phyloP scores from a whole-genome alignment of 2,113 vertebrate species.

The Gymnarchus niloticus region DNA sequence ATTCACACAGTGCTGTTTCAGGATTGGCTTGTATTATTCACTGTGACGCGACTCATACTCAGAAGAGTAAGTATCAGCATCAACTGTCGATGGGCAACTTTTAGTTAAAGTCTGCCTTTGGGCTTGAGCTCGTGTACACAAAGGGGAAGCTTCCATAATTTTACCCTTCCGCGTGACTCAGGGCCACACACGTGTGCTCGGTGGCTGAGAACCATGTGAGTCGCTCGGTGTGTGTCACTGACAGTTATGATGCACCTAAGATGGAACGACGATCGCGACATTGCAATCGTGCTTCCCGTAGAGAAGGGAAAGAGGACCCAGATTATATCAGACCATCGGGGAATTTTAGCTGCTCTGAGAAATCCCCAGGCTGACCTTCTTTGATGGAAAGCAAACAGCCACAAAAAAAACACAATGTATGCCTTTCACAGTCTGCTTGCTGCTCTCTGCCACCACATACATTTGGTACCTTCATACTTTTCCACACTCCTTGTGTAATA shows the following conservation, averaged over 20 bases:
- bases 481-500: not conserved
- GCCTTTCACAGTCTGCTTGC: not conserved
- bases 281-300: no score
- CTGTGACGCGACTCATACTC: not conserved
- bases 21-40: not conserved
- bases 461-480: not conserved
- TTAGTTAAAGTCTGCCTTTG: no score
- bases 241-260: no score
- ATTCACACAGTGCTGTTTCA: not conserved
- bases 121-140: no score
- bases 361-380: not conserved
- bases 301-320: not conserved
- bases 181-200: not conserved
- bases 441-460: not conserved
- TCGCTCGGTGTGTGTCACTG: no score
- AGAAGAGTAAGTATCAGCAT: no score
- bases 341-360: not conserved
- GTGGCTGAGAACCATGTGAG: no score
- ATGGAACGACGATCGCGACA: not conserved
- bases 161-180: not conserved
- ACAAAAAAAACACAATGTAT: not conserved
- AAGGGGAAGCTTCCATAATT: not conserved
- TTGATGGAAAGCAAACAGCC: conserved; percentile 9
- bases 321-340: not conserved
- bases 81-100: no score